Conservation (phyloP, 2,888 invertebrate species). For the Eremobia ochroleuca region DNA sequence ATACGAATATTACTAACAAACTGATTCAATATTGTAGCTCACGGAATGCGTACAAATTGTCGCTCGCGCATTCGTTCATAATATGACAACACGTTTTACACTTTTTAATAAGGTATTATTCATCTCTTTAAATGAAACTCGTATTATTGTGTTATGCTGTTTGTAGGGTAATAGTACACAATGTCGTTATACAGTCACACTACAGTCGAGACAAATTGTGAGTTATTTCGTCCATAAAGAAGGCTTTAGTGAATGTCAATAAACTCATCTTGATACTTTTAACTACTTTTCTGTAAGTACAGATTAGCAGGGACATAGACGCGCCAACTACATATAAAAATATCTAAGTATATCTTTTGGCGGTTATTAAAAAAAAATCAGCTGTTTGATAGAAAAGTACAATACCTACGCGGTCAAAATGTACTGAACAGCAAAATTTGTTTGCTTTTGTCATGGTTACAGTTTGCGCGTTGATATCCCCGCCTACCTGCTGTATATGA, state of each 20-base stretch:
- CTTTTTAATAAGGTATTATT: slow-evolving; percentile 1
- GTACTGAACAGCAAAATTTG: not conserved
- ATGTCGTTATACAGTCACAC: too few relatives aligned
- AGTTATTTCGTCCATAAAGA: not conserved
- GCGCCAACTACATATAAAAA: too few relatives aligned
- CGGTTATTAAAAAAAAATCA: too few relatives aligned
- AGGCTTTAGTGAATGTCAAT: too few relatives aligned
- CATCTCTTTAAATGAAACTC: not conserved
- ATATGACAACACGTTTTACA: slow-evolving; percentile 1
- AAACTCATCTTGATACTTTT: slow-evolving; percentile 1
- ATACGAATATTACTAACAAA: not conserved
- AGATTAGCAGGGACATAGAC: not conserved
- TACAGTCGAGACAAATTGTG: not conserved
- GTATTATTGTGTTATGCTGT: not conserved
- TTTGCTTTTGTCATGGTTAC: not conserved
- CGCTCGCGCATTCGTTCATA: not conserved
- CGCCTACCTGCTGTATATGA: not conserved
- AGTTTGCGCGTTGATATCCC: not conserved
- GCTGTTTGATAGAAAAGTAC: not conserved
- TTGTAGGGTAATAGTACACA: not conserved
- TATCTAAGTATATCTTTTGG: too few relatives aligned
- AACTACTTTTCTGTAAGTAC: not conserved
- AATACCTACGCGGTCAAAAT: too few relatives aligned
- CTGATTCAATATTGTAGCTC: not conserved
- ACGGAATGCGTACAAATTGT: slow-evolving; percentile 6